Conservation (phyloP, 1,140 invertebrate genomes). For the Psilanteris sp. region DNA sequence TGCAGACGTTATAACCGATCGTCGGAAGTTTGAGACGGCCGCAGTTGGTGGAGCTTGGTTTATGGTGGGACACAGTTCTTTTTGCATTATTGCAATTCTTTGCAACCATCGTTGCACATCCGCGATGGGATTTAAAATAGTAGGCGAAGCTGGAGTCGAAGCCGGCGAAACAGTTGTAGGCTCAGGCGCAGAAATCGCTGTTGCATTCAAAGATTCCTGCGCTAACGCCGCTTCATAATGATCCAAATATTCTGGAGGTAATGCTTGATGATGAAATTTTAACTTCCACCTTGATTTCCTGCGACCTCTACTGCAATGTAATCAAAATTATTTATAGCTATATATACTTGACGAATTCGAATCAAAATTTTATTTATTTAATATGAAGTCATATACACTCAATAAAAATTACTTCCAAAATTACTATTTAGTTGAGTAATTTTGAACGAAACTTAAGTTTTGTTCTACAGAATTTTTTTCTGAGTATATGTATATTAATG, state of each 20-base stretch:
- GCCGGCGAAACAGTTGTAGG: slow-evolving; percentile 53
- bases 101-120: slow-evolving; percentile 86
- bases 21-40: slow-evolving; percentile 43
- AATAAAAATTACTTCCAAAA: no score
- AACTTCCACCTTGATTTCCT: slow-evolving; percentile 87
- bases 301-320: slow-evolving; percentile 80
- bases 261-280: slow-evolving; percentile 90
- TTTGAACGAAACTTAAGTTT: no score
- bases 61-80: slow-evolving; percentile 75
- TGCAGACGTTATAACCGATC: slow-evolving; percentile 73
- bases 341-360: no score
- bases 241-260: slow-evolving; percentile 88
- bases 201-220: slow-evolving; percentile 74
- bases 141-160: slow-evolving; percentile 58
- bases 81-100: slow-evolving; percentile 84
- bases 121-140: slow-evolving; percentile 73
- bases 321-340: no score
- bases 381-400: no score
- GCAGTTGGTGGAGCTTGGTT: slow-evolving; percentile 37
- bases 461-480: no score
- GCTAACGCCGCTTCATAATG: slow-evolving; percentile 88
- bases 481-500: no score
- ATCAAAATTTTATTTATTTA: no score
- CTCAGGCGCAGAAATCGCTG: slow-evolving; percentile 55
- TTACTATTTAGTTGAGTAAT: no score